Base-by-base conservation (phyloP, 53 echinoderm and acorn worm genomes). In the Crossaster papposus region DNA sequence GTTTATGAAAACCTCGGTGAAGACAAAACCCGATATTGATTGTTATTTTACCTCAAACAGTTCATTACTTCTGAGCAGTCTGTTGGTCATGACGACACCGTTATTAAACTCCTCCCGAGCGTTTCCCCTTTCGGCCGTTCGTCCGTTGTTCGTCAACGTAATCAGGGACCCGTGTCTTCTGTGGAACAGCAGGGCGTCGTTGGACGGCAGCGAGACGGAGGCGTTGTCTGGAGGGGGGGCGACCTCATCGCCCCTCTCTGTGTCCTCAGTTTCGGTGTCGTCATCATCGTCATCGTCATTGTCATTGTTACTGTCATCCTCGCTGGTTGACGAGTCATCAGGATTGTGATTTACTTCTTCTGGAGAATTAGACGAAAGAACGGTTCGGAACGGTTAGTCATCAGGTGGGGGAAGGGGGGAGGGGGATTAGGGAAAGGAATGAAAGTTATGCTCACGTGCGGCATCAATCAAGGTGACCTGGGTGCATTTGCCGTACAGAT, bases 401-500 rank as follows among this genome's bases (percentile, higher is more conserved):
- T 44, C 44, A 44, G 0, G 44, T 44, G 44, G 5, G 9, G 44
- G 2, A 9, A 44, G 44, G 44, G 0, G 44, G 44, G 5, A 44
- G 1, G 9, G 44, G 44, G 5, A 44, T 5, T 44, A 44, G 44
- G 44, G 44, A 44, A 44, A 9, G 0, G 44, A n/a, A n/a, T n/a
- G n/a, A n/a, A n/a, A n/a, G n/a, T n/a, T n/a, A 9, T 12, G 73
- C 78, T 82, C 72, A 91, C 91, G 89, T 79, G 58, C 12, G 12
- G 95, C 85, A 14, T 91, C 64, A 9, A 95, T 89, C 79, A 93
- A 77, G 26, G 94, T 91, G 55, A 97, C 93, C 79, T 95, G 92
- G 8, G 97, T 95, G 84, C 97, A 97, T 82, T 97, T 97, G 24
- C 97, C 97, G 64, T 97, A 97, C 94, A 97, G 70, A 81, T 97